These are phyloP conservation scores for Limenitis arthemis DNA, from an alignment of 2,888 invertebrate species.

Conservation along the genomic window DNA sequence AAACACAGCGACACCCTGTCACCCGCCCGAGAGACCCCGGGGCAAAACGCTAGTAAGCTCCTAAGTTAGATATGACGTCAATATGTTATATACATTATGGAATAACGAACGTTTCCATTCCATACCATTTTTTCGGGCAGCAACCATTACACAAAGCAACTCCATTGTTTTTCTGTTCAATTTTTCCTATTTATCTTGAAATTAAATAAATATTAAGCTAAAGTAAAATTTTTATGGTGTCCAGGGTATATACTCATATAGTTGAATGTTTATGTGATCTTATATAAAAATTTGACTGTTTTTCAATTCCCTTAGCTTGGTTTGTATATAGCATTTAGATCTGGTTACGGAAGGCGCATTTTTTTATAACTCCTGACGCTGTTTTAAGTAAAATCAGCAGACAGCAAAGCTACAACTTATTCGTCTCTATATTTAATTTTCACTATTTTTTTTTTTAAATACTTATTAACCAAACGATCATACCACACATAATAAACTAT, in stretches of 20 bases:
- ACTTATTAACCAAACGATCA: conserved; percentile 51
- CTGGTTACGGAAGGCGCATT: conserved; percentile 51
- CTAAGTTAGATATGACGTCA: conserved; percentile 68
- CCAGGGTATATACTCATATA: conserved; percentile 1
- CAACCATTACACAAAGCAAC: not conserved
- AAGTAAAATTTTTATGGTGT: no score
- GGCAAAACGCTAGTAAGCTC: conserved; percentile 71
- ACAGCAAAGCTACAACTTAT: conserved; percentile 45
- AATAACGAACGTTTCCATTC: conserved; percentile 22
- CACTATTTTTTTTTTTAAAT: conserved; percentile 46
- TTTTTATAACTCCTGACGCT: conserved; percentile 30
- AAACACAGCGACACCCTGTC: conserved; percentile 70
- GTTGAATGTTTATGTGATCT: not conserved
- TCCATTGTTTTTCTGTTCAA: not conserved
- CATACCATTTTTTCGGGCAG: not conserved
- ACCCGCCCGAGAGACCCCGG: conserved; percentile 64
- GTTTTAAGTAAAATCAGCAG: conserved; percentile 32
- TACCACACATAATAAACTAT: conserved; percentile 45
- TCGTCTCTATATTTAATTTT: conserved; percentile 39
- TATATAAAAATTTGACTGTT: conserved; percentile 1
- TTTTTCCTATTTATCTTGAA: no score
- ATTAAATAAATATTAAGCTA: no score
- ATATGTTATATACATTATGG: conserved; percentile 53
- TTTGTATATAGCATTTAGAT: conserved; percentile 16
- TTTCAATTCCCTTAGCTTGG: conserved; percentile 6